Base-by-base conservation (phyloP, 2,113 vertebrate species). In the Oncorhynchus clarkii region DNA sequence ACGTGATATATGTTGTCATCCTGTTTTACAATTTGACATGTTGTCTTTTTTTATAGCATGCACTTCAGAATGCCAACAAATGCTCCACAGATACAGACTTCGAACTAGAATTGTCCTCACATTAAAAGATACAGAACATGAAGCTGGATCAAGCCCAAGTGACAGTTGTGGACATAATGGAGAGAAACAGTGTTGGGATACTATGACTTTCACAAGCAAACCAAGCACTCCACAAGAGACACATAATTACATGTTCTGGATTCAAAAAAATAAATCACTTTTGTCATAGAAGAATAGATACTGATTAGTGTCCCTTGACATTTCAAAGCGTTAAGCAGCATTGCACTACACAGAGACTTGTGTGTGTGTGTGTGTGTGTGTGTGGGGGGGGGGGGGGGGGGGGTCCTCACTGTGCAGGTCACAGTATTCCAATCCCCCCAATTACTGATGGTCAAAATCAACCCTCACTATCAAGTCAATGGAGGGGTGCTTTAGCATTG, bases 41-140 rank as follows among this genome's bases (percentile, higher is more conserved):
- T 85, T 70, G 71, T 84, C 92, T 85, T 70, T 73, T 89, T 86
- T 88, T 60, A 82, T 65, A 82, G 90, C 91, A 97, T 97, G 96
- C 96, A 96, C 90, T 93, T 95, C 88, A 92, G 94, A 93, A 93
- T 90, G 91, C 90, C 92, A 93, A 95, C 94, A 94, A 90, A 94
- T 83, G 88, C 88, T 95, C 90, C 90, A 96, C 94, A 0, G 84
- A 93, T 86, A 96, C 93, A 95, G 87, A 93, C 89, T 92, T 93
- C 85, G 93, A 95, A 91, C 85, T 93, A 89, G 88, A 89, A 84
- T 87, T 85, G 76, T 90, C 81, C 92, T 92, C 90, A 91, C 93
- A 94, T 84, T 90, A 13, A 78, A 89, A 92, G 88, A 82, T 87
- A 74, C 72, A 73, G 29, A 75, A 77, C 68, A 80, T 82, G 81